These are phyloP conservation scores for Dromococcyx pavoninus DNA, from an alignment of 2,797 vertebrate genomes.

Conservation along the genomic window DNA sequence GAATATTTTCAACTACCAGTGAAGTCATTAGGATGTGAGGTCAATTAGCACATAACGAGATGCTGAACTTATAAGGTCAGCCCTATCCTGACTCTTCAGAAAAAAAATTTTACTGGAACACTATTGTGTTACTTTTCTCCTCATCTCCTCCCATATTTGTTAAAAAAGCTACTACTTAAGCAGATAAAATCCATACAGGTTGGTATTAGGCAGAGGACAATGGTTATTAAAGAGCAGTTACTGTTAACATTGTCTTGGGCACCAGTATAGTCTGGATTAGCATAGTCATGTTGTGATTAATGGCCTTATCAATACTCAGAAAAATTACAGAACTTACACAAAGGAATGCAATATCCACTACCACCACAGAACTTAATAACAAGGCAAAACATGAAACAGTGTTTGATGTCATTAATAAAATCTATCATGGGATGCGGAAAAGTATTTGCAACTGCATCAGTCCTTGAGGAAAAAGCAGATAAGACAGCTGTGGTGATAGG, in stretches of 20 bases:
- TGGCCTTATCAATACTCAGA: constrained; percentile 18
- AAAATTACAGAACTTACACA: constrained; percentile 13
- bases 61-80: not conserved
- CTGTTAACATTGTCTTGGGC: not conserved
- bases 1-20: not conserved
- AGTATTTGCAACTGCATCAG: constrained; percentile 2
- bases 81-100: not conserved
- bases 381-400: not conserved
- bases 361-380: not conserved
- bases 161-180: not conserved
- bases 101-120: not conserved
- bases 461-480: constrained; percentile 4
- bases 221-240: not conserved
- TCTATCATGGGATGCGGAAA: not conserved
- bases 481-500: not conserved
- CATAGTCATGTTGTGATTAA: constrained; percentile 25
- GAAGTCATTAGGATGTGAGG: not conserved
- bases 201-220: not conserved
- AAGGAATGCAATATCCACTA: not conserved
- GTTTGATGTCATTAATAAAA: constrained; percentile 44
- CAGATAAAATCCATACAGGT: not conserved
- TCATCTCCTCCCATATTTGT: not conserved
- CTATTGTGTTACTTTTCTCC: not conserved
- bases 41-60: not conserved
- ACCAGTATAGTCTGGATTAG: not conserved